phyloP scores from a whole-genome alignment of 2,113 vertebrate species.

The Cynopterus brachyotis region DNA sequence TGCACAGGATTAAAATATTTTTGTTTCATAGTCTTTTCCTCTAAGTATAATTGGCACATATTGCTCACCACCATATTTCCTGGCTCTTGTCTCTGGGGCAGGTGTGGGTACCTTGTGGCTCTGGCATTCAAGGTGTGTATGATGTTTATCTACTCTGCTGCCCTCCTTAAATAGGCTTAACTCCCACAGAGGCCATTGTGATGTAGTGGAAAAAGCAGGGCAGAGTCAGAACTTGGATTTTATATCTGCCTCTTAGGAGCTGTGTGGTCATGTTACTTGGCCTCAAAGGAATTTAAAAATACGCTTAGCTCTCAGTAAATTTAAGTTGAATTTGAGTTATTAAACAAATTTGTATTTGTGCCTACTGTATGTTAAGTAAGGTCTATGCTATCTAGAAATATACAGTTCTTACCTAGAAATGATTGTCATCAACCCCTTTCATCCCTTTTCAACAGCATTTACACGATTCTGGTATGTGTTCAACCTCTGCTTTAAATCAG shows the following conservation, averaged over 20 bases:
- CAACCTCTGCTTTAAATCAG: neutral
- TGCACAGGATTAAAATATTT: neutral
- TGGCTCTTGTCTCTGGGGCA: neutral
- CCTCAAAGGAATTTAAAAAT: neutral
- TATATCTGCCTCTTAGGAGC: neutral
- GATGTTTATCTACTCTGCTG: neutral
- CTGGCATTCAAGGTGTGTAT: neutral
- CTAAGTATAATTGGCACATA: neutral
- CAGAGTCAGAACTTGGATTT: constrained; percentile 1
- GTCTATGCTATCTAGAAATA: neutral
- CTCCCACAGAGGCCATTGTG: neutral
- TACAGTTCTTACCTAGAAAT: neutral
- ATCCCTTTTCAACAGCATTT: neutral
- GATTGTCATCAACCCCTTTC: neutral
- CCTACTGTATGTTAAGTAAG: neutral
- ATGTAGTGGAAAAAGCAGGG: neutral
- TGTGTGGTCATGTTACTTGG: neutral
- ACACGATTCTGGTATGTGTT: neutral
- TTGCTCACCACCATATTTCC: neutral
- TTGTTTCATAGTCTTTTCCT: neutral
- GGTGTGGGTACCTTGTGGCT: neutral
- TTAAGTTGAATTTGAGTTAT: neutral
- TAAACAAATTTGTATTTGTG: neutral
- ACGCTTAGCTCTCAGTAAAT: neutral
- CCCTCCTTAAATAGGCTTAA: neutral